A percentile compares a stretch with the other conserved stretches of the same genome.
phyloP scores from a whole-genome alignment of 2,797 vertebrate genomes.

The Eremophila alpestris region DNA sequence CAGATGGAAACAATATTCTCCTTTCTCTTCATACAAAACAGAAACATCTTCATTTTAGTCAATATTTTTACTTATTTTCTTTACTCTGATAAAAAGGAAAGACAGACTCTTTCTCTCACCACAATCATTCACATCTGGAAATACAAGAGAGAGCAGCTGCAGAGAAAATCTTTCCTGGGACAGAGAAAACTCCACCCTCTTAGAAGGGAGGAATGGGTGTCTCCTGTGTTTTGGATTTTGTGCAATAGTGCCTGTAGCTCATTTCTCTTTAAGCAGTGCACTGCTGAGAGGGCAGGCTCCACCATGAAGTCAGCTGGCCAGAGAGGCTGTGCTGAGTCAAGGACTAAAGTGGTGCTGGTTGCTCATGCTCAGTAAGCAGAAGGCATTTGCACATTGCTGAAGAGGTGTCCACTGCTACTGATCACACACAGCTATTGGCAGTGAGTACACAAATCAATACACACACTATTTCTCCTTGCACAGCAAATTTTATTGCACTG shows the following conservation, averaged over 20 bases:
- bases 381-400: neutral
- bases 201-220: neutral
- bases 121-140: neutral
- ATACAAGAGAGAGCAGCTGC: neutral
- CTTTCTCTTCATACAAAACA: neutral
- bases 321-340: neutral
- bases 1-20: neutral
- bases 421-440: neutral
- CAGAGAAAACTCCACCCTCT: neutral
- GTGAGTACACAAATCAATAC: neutral
- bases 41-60: neutral
- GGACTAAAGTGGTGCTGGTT: neutral
- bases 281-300: neutral
- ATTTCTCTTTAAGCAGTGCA: neutral
- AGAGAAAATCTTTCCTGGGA: neutral
- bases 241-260: neutral
- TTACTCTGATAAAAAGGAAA: neutral
- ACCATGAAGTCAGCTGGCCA: neutral
- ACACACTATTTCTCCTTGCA: neutral
- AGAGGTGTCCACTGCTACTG: neutral
- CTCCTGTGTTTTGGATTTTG: neutral
- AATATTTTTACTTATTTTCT: neutral
- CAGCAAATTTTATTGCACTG: conserved; percentile 11
- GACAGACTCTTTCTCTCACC: neutral
- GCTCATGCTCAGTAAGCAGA: neutral